Percentiles rank a stretch among this genome's conserved stretches.
These are phyloP conservation scores for Leptinotarsa haldemani DNA, from an alignment of 2,888 invertebrate genomes.

Conservation along the genomic window DNA sequence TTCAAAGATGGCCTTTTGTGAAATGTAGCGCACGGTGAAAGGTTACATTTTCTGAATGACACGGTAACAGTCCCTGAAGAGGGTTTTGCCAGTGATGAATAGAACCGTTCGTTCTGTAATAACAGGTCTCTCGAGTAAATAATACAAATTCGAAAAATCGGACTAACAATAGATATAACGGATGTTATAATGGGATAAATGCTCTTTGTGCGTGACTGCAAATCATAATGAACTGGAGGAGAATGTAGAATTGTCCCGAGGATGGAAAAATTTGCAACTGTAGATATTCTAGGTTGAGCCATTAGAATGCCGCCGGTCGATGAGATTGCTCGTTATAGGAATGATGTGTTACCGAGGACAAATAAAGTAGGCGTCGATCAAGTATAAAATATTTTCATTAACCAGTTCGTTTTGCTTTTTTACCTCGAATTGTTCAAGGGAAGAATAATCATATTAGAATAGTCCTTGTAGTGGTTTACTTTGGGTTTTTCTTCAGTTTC, in stretches of 20 bases:
- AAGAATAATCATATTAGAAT: too few relatives aligned
- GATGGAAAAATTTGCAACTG: background rate
- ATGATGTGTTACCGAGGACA: background rate
- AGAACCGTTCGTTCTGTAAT: constrained; percentile 12
- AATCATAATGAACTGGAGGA: constrained; percentile 12
- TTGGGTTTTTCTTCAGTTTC: too few relatives aligned
- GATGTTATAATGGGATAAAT: constrained; percentile 16
- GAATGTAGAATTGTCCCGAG: background rate
- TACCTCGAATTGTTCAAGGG: too few relatives aligned
- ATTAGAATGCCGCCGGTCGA: background rate
- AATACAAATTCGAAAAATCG: constrained; percentile 13
- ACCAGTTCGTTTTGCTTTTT: too few relatives aligned
- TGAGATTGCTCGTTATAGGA: background rate
- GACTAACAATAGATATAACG: constrained; percentile 15
- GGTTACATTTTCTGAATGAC: constrained; percentile 26
- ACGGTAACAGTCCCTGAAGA: constrained; percentile 16
- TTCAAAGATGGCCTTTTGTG: constrained; percentile 4
- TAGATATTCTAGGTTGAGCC: background rate
- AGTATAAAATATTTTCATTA: too few relatives aligned
- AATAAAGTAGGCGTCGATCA: too few relatives aligned
- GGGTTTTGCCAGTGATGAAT: constrained; percentile 11
- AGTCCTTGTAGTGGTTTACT: too few relatives aligned
- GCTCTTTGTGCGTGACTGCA: constrained; percentile 10
- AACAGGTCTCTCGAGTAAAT: constrained; percentile 17
- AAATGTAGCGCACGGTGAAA: constrained; percentile 5